phyloP scores from a whole-genome alignment of 2,797 vertebrate species.

The Pagetopsis macropterus region DNA sequence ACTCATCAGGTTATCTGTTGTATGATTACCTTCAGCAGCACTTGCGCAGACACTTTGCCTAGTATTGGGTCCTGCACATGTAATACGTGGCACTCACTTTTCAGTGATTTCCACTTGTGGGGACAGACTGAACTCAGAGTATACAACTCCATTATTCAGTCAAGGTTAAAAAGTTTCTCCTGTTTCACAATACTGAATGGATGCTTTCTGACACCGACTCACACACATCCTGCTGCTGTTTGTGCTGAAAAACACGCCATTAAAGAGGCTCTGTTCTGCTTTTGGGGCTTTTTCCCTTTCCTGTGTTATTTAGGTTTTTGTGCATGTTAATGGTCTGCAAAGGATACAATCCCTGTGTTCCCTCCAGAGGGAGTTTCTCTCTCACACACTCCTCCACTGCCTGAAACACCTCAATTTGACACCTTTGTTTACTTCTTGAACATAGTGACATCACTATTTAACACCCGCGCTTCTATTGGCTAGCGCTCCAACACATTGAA shows the following conservation, averaged over 20 bases:
- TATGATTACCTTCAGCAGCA: background rate
- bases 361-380: no score
- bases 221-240: conserved; percentile 20
- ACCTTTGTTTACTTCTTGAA: no score
- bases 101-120: background rate
- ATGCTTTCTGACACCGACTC: background rate
- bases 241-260: background rate
- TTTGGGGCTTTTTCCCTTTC: no score
- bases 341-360: no score
- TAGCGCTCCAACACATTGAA: no score
- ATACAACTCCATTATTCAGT: conserved; percentile 6
- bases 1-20: background rate
- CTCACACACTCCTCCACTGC: no score
- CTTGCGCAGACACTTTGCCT: conserved; percentile 6
- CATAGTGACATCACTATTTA: no score
- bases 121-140: conserved; percentile 1
- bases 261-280: no score
- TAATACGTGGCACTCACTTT: background rate
- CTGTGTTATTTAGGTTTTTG: no score
- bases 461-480: no score
- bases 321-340: no score
- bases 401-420: no score
- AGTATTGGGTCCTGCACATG: background rate
- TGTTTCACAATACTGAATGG: conserved; percentile 4
- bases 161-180: conserved; percentile 11